Evolutionary conservation across 1,140 invertebrate species (phyloP).

Genomic region (Ptiloglossa arizonensis): DNA sequence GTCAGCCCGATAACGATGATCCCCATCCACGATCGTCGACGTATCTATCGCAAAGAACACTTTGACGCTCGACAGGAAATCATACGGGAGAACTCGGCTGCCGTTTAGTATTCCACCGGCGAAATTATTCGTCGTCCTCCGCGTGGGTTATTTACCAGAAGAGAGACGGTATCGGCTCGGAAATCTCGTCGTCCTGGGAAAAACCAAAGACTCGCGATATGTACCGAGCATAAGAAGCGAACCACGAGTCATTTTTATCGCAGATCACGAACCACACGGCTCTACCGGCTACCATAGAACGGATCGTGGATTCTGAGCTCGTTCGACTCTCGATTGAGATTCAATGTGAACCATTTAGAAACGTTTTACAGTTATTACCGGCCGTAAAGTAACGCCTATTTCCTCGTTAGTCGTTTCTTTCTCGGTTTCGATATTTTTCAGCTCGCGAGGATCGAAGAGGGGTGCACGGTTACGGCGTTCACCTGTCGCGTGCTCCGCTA

Average conservation of each 20-base stretch:
- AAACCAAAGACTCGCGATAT: slow-evolving; percentile 41
- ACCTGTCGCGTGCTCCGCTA: slow-evolving; percentile 61
- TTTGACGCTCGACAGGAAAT: background rate
- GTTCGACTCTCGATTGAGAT: background rate
- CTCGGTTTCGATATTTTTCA: background rate
- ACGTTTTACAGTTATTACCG: slow-evolving; percentile 10
- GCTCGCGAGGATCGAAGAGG: background rate
- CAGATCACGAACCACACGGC: slow-evolving; percentile 27
- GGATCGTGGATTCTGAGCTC: slow-evolving; percentile 37
- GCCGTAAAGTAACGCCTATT: background rate
- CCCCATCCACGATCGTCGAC: too few species aligned
- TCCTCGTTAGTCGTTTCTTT: background rate
- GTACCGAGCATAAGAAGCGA: slow-evolving; percentile 45
- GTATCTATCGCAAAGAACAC: slow-evolving; percentile 10
- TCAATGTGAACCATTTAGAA: background rate
- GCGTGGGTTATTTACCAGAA: slow-evolving; percentile 45
- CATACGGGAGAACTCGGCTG: background rate
- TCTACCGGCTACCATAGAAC: background rate
- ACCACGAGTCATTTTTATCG: slow-evolving; percentile 40
- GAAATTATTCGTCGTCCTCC: slow-evolving; percentile 68
- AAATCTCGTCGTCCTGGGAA: slow-evolving; percentile 64
- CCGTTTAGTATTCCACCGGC: slow-evolving; percentile 67
- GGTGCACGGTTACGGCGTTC: slow-evolving; percentile 37
- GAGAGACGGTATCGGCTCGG: slow-evolving; percentile 45
- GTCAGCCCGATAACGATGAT: too few species aligned